Base-by-base conservation (phyloP, 2,888 invertebrate genomes). In the Augiades crinisus region DNA sequence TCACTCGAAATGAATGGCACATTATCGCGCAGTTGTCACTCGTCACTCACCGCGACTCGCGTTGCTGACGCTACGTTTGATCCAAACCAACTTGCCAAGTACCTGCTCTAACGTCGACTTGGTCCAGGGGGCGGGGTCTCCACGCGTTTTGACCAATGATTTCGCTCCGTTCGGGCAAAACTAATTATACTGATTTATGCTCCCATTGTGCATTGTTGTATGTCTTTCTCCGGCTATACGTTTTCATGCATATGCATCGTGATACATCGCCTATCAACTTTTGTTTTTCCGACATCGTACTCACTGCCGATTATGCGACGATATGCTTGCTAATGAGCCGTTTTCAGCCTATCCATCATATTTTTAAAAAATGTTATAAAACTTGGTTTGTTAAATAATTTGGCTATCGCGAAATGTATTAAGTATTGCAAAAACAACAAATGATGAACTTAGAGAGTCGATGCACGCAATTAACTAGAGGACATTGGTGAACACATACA, bases 161-260 rank as follows among this genome's bases (percentile, higher is more conserved):
- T 91, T 81, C 80, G 82, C 91, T 87, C 82, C 88, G 88, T 85
- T 81, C 78, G 74, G 73, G 79, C 88, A 92, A 92, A 94, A 94
- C 95, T 95, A 95, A 95, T 95, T 95, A 95, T 95, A 94, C 94
- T 95, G 95, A 95, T 95, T 95, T 95, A 95, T 95, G 94, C 94
- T 90, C 91, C 95, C 94, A 95, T 95, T 95, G 95, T 95, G 93
- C 95, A 94, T 95, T 95, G 95, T 95, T 93, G 92, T 90, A 90
- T 90, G 81, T 85, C 86, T 84, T 80, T 84, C 90, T 89, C 90
- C 85, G 59, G 62, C 64, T 67, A 62, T 65, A 65, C 67, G 59
- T 58, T 63, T 62, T 54, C 70, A 74, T 78, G 77, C 81, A 75
- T 78, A 64, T 61, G 63, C 62, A 60, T 57, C 59, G 59, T 65